Evolutionary conservation across 2,797 vertebrate species (phyloP), one percentile per base, ranked within the genome.

Genomic region (Paguma larvata): DNA sequence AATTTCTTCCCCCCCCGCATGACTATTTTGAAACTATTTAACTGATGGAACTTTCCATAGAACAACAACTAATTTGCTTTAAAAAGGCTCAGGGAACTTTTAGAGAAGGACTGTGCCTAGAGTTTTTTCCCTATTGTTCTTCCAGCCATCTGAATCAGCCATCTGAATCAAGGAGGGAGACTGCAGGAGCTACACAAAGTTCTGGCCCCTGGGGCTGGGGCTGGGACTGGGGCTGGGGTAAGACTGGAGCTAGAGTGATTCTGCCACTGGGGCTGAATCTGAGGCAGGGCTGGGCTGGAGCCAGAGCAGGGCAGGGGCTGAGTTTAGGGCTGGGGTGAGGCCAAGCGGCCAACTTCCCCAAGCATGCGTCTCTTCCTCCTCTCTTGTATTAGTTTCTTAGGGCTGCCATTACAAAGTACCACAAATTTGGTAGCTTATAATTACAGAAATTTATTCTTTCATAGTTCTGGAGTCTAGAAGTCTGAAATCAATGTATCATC

Each of bases 21-120:
- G 8, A n/a, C 46, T 34, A 51, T 70, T 86, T 83, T 75, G 51
- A 96, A 75, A 32, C 9, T 30, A 2, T 34, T 41, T 44, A 77
- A 70, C n/a, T 86, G 63, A 21, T 63, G 34, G 46, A 13, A 32
- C 18, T 83, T 96, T 94, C 67, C 53, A 56, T 12, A 38, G 44
- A 94, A 77, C 23, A 68, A 59, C 7, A 88, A 14, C 32, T 25
- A 44, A 75, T 34, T 92, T 72, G 18, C n/a, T 78, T 72, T 96
- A 46, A 56, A 56, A 79, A 91, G n/a, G 44, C 65, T 15, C 12
- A 9, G n/a, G 16, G 38, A 75, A 9, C 8, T 23, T 75, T 65
- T 51, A 13, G 70, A 78, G 67, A 85, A 51, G 30, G 9, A 23
- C 27, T 27, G 10, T 30, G 10, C 30, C 46, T n/a, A 21, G 15